phyloP scores from a whole-genome alignment of 2,888 invertebrate genomes.

The Suillia variegata region DNA sequence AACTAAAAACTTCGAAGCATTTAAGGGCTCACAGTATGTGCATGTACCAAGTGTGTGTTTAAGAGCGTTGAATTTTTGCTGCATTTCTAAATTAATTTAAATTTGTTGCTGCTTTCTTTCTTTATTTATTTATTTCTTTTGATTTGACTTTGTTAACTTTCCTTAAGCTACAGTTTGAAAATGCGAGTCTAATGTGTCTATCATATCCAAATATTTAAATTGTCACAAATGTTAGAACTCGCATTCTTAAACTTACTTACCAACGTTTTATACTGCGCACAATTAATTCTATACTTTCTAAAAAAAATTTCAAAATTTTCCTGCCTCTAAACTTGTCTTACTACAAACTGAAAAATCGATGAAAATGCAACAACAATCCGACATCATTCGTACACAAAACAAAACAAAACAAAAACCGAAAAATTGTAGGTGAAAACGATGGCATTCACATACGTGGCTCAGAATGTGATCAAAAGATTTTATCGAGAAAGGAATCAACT shows the following conservation, averaged over 20 bases:
- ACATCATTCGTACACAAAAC: conserved; percentile 26
- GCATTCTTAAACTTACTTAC: conserved; percentile 15
- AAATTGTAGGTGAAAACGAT: conserved; percentile 81
- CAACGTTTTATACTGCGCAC: too few relatives aligned
- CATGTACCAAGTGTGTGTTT: conserved; percentile 30
- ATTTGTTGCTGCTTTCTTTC: conserved; percentile 20
- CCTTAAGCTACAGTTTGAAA: neutral
- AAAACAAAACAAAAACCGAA: conserved; percentile 28
- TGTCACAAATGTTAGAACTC: too few relatives aligned
- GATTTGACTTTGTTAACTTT: too few relatives aligned
- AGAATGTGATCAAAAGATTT: conserved; percentile 98
- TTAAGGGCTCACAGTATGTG: conserved; percentile 47
- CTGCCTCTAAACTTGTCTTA: neutral
- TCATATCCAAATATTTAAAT: too few relatives aligned
- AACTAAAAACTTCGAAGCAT: too few relatives aligned
- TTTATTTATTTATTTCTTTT: conserved; percentile 26
- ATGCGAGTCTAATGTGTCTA: too few relatives aligned
- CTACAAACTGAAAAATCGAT: conserved; percentile 15
- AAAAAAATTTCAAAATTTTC: conserved; percentile 11
- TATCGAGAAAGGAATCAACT: conserved; percentile 89
- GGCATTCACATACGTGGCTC: conserved; percentile 95
- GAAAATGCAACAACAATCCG: conserved; percentile 39
- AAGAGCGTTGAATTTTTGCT: conserved; percentile 38
- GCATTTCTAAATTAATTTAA: conserved; percentile 36
- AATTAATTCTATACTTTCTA: neutral